phyloP scores from a whole-genome alignment of 2,888 invertebrate genomes.

The Uropetala carovei region DNA sequence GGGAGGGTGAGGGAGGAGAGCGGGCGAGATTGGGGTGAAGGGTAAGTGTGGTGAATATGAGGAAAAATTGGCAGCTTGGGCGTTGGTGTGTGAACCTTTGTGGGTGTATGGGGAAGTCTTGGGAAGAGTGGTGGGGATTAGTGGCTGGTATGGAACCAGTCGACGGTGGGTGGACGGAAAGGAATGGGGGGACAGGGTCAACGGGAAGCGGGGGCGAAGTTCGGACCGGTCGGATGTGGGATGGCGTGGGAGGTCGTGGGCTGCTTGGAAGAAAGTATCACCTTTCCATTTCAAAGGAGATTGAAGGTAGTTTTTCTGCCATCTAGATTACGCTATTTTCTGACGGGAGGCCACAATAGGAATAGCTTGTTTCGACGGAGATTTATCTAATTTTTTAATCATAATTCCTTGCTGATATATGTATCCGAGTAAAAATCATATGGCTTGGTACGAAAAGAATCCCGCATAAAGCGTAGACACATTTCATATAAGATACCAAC shows the following conservation, averaged over 20 bases:
- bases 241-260: conserved; percentile 11
- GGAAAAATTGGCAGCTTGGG: background rate
- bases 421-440: no score
- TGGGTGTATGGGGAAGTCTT: background rate
- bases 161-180: background rate
- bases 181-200: conserved; percentile 18
- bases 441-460: no score
- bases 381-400: no score
- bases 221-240: conserved; percentile 34
- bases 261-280: conserved; percentile 20
- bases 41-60: conserved; percentile 9
- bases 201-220: background rate
- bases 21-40: conserved; percentile 1
- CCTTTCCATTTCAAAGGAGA: conserved; percentile 4
- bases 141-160: background rate
- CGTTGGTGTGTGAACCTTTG: background rate
- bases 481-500: no score
- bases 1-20: background rate
- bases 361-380: background rate
- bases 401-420: no score
- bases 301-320: conserved; percentile 8
- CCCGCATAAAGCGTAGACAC: no score
- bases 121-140: no score
- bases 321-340: conserved; percentile 16
- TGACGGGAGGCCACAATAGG: conserved; percentile 4